Percentiles rank a stretch among this genome's conserved stretches.
Conservation (phyloP, 2,113 vertebrate genomes). For the Megaptera novaeangliae region DNA sequence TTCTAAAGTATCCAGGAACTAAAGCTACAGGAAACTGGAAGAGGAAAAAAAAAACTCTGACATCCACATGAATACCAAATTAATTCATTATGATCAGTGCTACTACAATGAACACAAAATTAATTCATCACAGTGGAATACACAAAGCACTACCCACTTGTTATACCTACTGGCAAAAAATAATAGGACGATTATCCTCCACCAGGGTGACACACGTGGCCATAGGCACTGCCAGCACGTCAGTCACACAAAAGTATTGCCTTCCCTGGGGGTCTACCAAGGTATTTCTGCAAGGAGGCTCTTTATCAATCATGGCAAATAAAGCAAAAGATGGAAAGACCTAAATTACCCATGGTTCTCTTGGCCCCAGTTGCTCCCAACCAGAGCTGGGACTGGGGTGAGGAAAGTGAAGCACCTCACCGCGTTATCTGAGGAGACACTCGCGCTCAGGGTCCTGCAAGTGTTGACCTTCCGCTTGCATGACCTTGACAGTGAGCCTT, state of each 20-base stretch:
- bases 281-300: neutral
- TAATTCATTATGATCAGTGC: slow-evolving; percentile 76
- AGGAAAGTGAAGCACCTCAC: neutral
- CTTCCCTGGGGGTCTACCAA: neutral
- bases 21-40: slow-evolving; percentile 39
- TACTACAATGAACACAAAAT: slow-evolving; percentile 75
- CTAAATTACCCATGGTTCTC: neutral
- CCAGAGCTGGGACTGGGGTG: neutral
- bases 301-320: neutral
- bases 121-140: slow-evolving; percentile 71
- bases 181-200: slow-evolving; percentile 32
- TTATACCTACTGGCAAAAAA: slow-evolving; percentile 55
- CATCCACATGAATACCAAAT: slow-evolving; percentile 75
- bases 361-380: neutral
- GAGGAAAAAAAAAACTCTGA: slow-evolving; percentile 11
- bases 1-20: slow-evolving; percentile 31
- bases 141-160: slow-evolving; percentile 66
- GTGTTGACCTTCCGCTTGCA: neutral
- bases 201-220: neutral
- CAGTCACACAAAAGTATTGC: neutral
- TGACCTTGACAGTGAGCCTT: neutral
- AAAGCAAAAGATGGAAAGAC: neutral
- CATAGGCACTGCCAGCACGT: neutral
- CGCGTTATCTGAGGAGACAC: neutral
- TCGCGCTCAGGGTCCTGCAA: neutral